Base-by-base conservation (phyloP, 1,140 invertebrate genomes). In the Halyomorpha halys region DNA sequence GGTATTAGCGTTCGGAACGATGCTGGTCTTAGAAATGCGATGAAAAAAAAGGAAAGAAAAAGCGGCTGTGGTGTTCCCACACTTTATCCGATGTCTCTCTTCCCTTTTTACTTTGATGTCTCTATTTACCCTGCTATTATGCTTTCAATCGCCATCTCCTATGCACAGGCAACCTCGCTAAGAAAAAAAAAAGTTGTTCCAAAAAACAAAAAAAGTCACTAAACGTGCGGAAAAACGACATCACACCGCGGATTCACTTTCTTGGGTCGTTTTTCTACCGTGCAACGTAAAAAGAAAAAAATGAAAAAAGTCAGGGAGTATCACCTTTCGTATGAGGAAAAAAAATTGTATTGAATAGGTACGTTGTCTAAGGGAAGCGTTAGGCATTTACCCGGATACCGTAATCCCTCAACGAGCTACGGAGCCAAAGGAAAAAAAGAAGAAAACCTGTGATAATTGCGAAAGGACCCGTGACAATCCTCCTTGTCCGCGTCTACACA, bases 391-490 rank as follows among this genome's bases (percentile, higher is more conserved):
- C 53, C 53, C 3, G 47, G 53, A 15, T 23, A 56, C 53, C 53
- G 53, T 25, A 56, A 56, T 19, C 53, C 53, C 4, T 27, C 34
- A 39, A 25, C 51, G 21, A 18, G 27, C 3, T 8, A 30, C 3
- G 6, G 53, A 39, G 23, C 11, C 6, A 5, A 56, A 3, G 1
- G 47, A 56, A 56, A 56, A 56, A 56, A 56, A 56, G 15, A 25
- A 56, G 53, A 25, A 56, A 56, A 56, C 53, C 23, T 56, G 53
- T 56, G 53, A 56, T 56, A 56, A 56, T 56, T 56, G 53, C 53
- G 53, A 56, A 56, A 56, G 27, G 53, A 56, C 23, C 4, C 53
- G 53, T 56, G 53, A 56, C 53, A 56, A 11, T 23, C 53, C 53
- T 23, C 18, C 53, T 11, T 30, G 21, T 5, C 34, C 34, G 34